Conservation (phyloP, 2,888 invertebrate genomes). For the Tenthredo livida region DNA sequence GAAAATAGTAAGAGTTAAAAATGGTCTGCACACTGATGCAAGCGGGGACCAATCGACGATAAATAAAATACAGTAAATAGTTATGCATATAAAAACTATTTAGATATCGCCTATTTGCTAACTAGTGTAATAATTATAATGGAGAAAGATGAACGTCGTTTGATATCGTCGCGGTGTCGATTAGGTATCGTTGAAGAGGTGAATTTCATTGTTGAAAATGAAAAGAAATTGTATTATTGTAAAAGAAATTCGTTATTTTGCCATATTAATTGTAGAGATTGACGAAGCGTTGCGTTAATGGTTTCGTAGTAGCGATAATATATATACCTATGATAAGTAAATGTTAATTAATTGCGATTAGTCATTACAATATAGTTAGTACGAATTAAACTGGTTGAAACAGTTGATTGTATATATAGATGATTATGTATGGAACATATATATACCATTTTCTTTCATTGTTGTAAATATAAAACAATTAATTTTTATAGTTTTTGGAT, state of each 20-base stretch:
- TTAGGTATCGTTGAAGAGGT: background rate
- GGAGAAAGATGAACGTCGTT: background rate
- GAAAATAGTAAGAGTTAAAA: background rate
- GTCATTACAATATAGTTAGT: slow-evolving; percentile 17
- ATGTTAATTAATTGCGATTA: background rate
- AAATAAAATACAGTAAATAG: background rate
- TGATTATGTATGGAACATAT: slow-evolving; percentile 6
- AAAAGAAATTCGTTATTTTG: slow-evolving; percentile 17
- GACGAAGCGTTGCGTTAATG: background rate
- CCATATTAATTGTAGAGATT: slow-evolving; percentile 6
- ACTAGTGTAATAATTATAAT: too few species aligned
- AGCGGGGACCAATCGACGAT: background rate
- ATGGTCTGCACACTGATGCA: background rate
- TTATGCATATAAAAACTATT: background rate
- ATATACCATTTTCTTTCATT: slow-evolving; percentile 46
- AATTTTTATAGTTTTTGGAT: slow-evolving; percentile 60
- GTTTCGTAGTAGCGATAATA: background rate
- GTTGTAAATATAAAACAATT: slow-evolving; percentile 67
- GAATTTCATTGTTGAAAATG: background rate
- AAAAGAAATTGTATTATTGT: background rate
- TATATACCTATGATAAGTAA: background rate
- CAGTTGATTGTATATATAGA: slow-evolving; percentile 9
- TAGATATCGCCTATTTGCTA: background rate
- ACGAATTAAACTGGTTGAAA: slow-evolving; percentile 10
- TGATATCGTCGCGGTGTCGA: background rate